phyloP scores from a whole-genome alignment of 2,113 vertebrate genomes.

The Hemiscyllium ocellatum region DNA sequence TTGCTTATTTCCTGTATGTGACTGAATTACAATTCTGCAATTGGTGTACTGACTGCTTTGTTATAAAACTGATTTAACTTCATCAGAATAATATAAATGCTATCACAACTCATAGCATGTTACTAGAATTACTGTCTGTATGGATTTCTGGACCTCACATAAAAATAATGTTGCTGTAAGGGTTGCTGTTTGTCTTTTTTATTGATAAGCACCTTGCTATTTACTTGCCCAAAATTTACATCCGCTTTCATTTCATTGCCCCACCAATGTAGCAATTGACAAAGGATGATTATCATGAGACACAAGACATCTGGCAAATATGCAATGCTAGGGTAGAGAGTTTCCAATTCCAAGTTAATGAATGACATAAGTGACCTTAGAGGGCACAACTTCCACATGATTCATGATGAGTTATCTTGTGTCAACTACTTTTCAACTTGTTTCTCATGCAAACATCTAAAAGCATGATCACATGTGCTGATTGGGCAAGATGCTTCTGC shows the following conservation, averaged over 20 bases:
- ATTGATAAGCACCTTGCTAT: background rate
- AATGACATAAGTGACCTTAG: no score
- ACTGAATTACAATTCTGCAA: background rate
- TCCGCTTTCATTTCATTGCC: background rate
- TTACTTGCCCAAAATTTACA: background rate
- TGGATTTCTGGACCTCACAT: background rate
- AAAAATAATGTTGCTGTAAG: background rate
- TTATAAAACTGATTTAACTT: background rate
- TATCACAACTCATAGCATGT: background rate
- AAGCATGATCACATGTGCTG: no score
- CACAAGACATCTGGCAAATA: background rate
- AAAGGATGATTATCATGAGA: background rate
- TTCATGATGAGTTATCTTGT: no score
- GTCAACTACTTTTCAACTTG: no score
- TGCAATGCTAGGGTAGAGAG: background rate
- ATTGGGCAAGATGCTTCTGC: no score
- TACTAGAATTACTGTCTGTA: background rate
- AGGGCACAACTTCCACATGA: no score
- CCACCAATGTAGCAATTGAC: background rate
- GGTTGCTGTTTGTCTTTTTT: background rate
- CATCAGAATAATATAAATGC: background rate
- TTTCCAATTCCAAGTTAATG: no score
- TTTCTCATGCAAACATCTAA: no score
- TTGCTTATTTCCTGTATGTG: background rate
- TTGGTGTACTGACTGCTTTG: background rate